Percentiles rank a stretch among this genome's conserved stretches.
Conservation (phyloP, 2,888 invertebrate species). For the Drosophila kokeensis region DNA sequence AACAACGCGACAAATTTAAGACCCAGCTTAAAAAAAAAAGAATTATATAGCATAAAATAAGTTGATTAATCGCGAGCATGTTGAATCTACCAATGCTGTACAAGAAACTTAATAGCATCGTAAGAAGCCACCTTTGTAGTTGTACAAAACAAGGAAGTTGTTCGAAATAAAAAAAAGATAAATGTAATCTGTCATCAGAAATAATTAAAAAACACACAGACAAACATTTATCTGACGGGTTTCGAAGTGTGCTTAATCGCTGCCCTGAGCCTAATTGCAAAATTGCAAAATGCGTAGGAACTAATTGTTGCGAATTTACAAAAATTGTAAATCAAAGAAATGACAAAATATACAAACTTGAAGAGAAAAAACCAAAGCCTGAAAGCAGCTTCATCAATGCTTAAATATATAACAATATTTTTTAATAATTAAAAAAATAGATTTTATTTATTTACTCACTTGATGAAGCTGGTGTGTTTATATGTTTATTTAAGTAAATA, state of each 20-base stretch:
- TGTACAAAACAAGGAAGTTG: constrained; percentile 1
- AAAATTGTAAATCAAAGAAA: not conserved
- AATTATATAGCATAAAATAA: not conserved
- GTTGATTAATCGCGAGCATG: not conserved
- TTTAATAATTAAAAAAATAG: not conserved
- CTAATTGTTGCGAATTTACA: constrained; percentile 7
- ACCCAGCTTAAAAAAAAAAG: not conserved
- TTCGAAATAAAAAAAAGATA: not conserved
- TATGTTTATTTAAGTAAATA: not conserved
- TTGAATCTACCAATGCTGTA: not conserved
- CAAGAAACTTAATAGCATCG: constrained; percentile 3
- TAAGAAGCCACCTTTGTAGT: not conserved
- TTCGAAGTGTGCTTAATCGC: constrained; percentile 1
- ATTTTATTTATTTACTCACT: not conserved
- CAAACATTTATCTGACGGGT: not conserved
- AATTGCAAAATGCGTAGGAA: not conserved
- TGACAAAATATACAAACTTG: not conserved
- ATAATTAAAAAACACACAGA: not conserved
- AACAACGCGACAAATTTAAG: not conserved
- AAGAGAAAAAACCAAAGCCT: not conserved
- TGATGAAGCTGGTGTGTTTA: not conserved
- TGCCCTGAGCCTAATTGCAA: constrained; percentile 5
- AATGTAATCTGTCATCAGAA: constrained; percentile 4
- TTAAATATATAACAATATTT: not conserved
- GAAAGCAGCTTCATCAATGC: not conserved